Conservation (phyloP, 2,888 invertebrate genomes). For the Diplolepis rosae region DNA sequence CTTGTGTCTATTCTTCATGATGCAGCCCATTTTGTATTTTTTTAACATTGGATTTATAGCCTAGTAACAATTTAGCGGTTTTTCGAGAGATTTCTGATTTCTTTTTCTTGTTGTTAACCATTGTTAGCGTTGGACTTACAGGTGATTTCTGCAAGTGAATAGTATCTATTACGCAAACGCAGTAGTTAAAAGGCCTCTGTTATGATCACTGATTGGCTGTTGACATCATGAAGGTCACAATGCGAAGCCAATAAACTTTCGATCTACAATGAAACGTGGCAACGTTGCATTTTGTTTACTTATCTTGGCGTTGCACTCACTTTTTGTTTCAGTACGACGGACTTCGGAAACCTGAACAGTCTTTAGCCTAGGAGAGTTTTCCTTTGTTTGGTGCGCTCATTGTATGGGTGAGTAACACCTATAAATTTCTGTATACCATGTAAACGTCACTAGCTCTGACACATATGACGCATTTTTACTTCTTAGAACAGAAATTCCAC, state of each 20-base stretch:
- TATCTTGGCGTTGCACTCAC: not conserved
- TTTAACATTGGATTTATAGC: no score
- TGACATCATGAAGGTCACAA: not conserved
- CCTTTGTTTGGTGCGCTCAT: conserved; percentile 28
- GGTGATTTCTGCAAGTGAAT: no score
- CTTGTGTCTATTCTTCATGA: no score
- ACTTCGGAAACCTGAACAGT: not conserved
- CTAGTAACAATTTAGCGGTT: no score
- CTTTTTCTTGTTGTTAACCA: no score
- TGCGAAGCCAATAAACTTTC: conserved; percentile 2
- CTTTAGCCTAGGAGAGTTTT: conserved; percentile 3
- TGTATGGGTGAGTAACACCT: conserved; percentile 18
- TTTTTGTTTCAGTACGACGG: conserved; percentile 14
- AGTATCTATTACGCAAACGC: no score
- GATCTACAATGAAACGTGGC: not conserved
- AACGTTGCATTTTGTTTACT: not conserved
- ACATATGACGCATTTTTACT: not conserved
- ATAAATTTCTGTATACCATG: no score
- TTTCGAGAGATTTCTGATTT: no score
- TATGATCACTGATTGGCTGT: no score
- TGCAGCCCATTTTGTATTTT: no score
- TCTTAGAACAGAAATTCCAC: not conserved
- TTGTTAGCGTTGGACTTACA: no score
- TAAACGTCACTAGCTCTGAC: not conserved
- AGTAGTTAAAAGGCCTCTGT: no score